Evolutionary conservation across 2,888 invertebrate genomes (phyloP), one percentile per base, ranked within the genome.

Genomic region (Horisme vitalbata): DNA sequence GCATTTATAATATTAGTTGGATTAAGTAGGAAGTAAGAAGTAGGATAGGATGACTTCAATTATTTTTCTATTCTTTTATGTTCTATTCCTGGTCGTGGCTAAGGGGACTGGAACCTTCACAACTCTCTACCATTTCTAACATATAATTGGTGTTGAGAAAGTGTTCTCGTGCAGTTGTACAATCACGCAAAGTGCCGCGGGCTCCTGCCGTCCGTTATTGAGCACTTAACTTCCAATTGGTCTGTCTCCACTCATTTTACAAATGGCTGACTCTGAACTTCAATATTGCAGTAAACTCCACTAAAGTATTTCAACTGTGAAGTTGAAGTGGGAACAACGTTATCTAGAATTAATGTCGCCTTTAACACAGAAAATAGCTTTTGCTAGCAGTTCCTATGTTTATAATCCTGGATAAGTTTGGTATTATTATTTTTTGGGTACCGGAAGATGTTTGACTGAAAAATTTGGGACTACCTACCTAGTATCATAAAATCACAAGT

Each of bases 211-310:
- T 13, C 10, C 12, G 20, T 41, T 41, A 47, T 38, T 34, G 33
- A 43, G 15, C 30, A 38, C 47, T 43, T 37, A 33, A 37, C 20
- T 35, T 32, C 18, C 18, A 43, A 48, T 33, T 43, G 33, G 28
- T 38, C 26, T 48, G 28, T 38, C 26, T 48, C 14, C 10, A 38
- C 43, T 38, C 21, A 49, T 45, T 49, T 49, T 32, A 39, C 35
- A 49, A 49, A 49, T 45, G 31, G 41, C 36, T 8, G 36, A 32
- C 27, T 14, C 12, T 24, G 18, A 41, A 35, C 35, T 46, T 41
- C 33, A 39, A 39, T 30, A 30, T 45, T 45, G 34, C 18, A n/a
- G n/a, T n/a, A n/a, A n/a, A n/a, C n/a, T n/a, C n/a, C 35, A 32
- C 21, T 30, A 20, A 36, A 35, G 34, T 28, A 13, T n/a, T 34